Conservation (phyloP, 2,888 invertebrate genomes). For the Notodonta ziczac region DNA sequence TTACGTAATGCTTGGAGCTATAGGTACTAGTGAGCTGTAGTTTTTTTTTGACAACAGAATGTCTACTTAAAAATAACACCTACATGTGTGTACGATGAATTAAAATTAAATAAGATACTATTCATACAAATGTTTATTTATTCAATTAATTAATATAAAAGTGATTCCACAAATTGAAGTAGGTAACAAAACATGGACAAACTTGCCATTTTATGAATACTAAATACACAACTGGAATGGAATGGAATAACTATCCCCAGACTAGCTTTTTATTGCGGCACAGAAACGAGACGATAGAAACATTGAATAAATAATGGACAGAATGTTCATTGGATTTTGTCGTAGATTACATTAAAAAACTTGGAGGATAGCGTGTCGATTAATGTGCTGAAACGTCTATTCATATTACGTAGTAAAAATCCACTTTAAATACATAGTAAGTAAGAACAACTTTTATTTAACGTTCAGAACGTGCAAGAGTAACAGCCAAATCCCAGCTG, state of each 20-base stretch:
- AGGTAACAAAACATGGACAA: neutral
- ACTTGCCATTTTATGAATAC: constrained; percentile 1
- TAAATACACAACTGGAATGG: too few relatives aligned
- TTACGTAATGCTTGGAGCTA: too few relatives aligned
- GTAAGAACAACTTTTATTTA: constrained; percentile 22
- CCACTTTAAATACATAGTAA: constrained; percentile 29
- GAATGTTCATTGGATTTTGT: neutral
- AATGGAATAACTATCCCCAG: neutral
- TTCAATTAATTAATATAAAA: too few relatives aligned
- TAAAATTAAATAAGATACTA: too few relatives aligned
- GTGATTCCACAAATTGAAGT: neutral
- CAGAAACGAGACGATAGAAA: neutral
- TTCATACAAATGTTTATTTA: too few relatives aligned
- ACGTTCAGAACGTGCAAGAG: constrained; percentile 27
- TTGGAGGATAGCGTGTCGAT: too few relatives aligned
- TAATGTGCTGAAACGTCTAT: neutral
- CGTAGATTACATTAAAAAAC: too few relatives aligned
- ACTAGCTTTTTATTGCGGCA: neutral
- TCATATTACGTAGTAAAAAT: neutral
- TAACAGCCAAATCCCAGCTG: constrained; percentile 28
- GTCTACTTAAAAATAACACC: too few relatives aligned
- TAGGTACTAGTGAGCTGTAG: too few relatives aligned
- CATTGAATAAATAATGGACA: neutral
- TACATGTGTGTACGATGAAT: too few relatives aligned
- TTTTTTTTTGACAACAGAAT: too few relatives aligned